phyloP scores from a whole-genome alignment of 1,140 invertebrate species.

The Thaumetopoea pityocampa region DNA sequence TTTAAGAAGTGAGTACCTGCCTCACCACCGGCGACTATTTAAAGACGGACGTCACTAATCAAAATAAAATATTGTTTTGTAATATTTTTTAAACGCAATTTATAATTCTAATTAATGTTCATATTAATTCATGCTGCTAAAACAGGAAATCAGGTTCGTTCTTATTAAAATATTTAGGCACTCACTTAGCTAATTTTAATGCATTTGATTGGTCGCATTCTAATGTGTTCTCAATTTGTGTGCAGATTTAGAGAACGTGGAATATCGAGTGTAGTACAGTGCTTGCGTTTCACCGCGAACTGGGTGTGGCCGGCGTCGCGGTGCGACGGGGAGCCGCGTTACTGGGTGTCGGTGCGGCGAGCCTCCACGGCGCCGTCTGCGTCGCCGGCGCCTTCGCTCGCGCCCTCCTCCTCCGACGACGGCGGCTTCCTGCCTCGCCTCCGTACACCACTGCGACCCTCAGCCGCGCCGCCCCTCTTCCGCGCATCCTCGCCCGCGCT shows the following conservation, averaged over 20 bases:
- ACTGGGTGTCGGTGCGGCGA: slow-evolving; percentile 35
- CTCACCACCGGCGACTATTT: no score
- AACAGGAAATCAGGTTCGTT: slow-evolving; percentile 67
- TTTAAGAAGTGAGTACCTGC: slow-evolving; percentile 93
- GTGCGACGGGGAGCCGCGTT: slow-evolving; percentile 73
- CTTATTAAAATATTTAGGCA: background rate
- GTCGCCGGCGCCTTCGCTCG: slow-evolving; percentile 80
- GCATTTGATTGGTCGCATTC: background rate
- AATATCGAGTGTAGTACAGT: slow-evolving; percentile 92
- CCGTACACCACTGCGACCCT: slow-evolving; percentile 80
- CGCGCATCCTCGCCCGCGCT: slow-evolving; percentile 61
- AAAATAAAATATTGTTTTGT: no score
- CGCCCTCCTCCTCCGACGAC: slow-evolving; percentile 82
- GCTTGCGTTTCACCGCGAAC: slow-evolving; percentile 79
- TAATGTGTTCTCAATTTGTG: slow-evolving; percentile 14
- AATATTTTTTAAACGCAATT: no score
- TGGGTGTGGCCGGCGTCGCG: slow-evolving; percentile 83
- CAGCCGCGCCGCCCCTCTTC: slow-evolving; percentile 81
- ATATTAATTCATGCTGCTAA: slow-evolving; percentile 19
- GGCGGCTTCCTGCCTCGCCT: slow-evolving; percentile 84
- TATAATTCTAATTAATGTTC: no score
- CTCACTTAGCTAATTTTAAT: background rate
- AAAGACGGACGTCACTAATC: no score
- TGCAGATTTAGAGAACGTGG: slow-evolving; percentile 92
- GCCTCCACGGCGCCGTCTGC: slow-evolving; percentile 78